Evolutionary conservation across 2,797 vertebrate genomes (phyloP).

Genomic region (Diceros bicornis): DNA sequence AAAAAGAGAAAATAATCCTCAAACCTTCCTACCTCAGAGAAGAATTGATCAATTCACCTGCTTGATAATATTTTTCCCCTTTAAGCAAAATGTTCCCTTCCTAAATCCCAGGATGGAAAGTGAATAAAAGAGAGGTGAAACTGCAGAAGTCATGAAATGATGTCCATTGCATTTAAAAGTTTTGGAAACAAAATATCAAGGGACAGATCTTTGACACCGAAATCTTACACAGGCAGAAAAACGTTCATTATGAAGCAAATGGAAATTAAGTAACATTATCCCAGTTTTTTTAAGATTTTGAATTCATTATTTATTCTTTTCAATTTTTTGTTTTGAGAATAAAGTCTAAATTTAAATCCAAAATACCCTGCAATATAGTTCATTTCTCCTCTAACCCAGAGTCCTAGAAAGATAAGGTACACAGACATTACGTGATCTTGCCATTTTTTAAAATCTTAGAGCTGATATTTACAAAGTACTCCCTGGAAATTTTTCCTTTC

Average conservation of each 20-base stretch:
- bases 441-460: background rate
- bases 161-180: background rate
- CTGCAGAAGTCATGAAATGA: background rate
- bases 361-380: constrained; percentile 9
- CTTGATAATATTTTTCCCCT: background rate
- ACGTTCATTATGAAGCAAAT: background rate
- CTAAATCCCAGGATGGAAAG: background rate
- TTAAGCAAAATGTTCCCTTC: constrained; percentile 49
- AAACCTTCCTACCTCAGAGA: constrained; percentile 19
- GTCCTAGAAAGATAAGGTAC: constrained; percentile 43
- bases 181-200: constrained; percentile 5
- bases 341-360: constrained; percentile 54
- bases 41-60: background rate
- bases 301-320: constrained; percentile 25
- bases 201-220: background rate
- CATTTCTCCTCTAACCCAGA: background rate
- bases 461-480: background rate
- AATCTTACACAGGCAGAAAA: background rate
- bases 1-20: constrained; percentile 25
- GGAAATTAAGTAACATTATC: constrained; percentile 19
- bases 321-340: background rate
- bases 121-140: constrained; percentile 3
- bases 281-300: background rate
- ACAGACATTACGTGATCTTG: background rate
- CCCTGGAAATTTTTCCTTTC: background rate